Evolutionary conservation across 2,888 invertebrate genomes (phyloP), one percentile per base, ranked within the genome.

Genomic region (Oxycera nigricornis): DNA sequence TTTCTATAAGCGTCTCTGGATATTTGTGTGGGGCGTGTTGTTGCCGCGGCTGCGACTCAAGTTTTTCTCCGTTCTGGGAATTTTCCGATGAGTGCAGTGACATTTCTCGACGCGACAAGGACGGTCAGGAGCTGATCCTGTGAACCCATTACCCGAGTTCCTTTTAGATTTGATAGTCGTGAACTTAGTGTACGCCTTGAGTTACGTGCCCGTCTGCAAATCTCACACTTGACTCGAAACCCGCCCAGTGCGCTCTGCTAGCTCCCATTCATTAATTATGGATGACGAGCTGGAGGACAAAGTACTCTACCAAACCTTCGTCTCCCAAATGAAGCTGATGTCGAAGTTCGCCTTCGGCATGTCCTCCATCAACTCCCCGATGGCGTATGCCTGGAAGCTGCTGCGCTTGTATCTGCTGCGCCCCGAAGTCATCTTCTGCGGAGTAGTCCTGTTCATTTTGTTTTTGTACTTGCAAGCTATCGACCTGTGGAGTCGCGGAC

Each of bases 271-370:
- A 17, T 46, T 20, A 73, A 76, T 59, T 72, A 95, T 95, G 95
- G 95, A 95, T 90, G 95, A 95, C 91, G 94, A 94, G 87, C 87
- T 95, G 82, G 95, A 95, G 87, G 94, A 95, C 82, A 91, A 91
- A 88, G 91, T 95, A 81, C 88, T 95, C 81, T 93, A 94, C 86
- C 94, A 95, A 89, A 93, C 94, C 35, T 94, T 94, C 86, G 86
- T 93, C 79, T 93, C 94, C 79, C 93, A 94, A 85, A 91, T 93
- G 90, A 94, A 94, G 89, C 88, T 94, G 79, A 87, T 94, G 83
- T 94, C 94, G 70, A 91, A 93, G 84, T 88, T 92, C 82, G 90
- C 92, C 78, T 91, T 94, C 86, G 92, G 92, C 85, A 87, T 93
- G 81, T 92, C 92, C 80, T 85, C 85, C 80, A 86, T 94, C 81